Evolutionary conservation across 92 coral and sea anemone species (phyloP).

Genomic region (Pocillopora grandis): DNA sequence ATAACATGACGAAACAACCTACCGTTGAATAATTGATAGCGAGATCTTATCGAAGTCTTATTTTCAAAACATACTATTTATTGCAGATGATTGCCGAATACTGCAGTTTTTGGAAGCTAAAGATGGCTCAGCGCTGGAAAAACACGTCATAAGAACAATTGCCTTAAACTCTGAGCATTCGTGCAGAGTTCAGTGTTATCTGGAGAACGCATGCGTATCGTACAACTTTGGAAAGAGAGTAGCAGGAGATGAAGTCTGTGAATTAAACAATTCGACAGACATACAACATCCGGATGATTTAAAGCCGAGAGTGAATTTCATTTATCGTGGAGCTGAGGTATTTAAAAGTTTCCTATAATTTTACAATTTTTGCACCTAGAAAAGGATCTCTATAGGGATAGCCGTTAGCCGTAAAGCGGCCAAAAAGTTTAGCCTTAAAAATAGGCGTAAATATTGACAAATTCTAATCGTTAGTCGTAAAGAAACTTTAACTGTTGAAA

Average conservation of each 20-base stretch:
- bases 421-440: too few species aligned
- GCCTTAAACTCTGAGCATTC: conserved; percentile 8
- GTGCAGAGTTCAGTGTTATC: conserved; percentile 22
- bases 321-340: conserved; percentile 27
- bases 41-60: background rate
- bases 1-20: too few species aligned
- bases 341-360: background rate
- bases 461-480: too few species aligned
- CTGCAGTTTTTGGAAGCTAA: background rate
- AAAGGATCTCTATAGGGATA: too few species aligned
- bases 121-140: background rate
- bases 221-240: conserved; percentile 12
- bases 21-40: too few species aligned
- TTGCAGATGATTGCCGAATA: conserved; percentile 8
- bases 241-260: background rate
- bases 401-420: too few species aligned
- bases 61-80: background rate
- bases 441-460: too few species aligned
- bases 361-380: background rate
- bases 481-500: too few species aligned
- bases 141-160: background rate
- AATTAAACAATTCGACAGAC: conserved; percentile 16
- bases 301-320: background rate
- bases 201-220: conserved; percentile 9
- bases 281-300: conserved; percentile 1